Percentiles rank a stretch among this genome's conserved stretches.
Evolutionary conservation across 2,888 invertebrate genomes (phyloP).

Genomic region (Melanostoma mellinum): DNA sequence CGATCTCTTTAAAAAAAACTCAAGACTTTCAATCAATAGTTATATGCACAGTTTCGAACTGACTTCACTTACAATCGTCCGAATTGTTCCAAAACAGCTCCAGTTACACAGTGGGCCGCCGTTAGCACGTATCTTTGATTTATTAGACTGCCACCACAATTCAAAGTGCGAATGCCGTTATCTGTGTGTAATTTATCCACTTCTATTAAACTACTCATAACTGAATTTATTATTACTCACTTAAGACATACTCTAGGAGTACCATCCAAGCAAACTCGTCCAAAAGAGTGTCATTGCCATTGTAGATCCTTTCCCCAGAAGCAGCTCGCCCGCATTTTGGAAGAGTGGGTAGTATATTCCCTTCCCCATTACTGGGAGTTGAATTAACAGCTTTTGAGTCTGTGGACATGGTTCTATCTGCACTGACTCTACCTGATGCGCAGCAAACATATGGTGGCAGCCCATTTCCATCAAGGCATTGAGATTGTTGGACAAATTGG

Average conservation of each 20-base stretch:
- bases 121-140: constrained; percentile 85
- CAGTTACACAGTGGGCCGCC: constrained; percentile 86
- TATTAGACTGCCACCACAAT: constrained; percentile 90
- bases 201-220: too few species aligned
- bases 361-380: constrained; percentile 72
- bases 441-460: constrained; percentile 79
- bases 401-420: not conserved
- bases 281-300: constrained; percentile 84
- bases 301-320: constrained; percentile 84
- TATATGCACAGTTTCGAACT: not conserved
- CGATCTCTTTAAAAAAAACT: constrained; percentile 66
- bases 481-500: constrained; percentile 77
- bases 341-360: constrained; percentile 76
- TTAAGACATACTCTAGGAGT: constrained; percentile 85
- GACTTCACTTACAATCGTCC: constrained; percentile 83
- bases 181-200: constrained; percentile 36
- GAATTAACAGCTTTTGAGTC: constrained; percentile 4
- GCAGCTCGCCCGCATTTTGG: constrained; percentile 78
- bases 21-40: not conserved
- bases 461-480: constrained; percentile 77
- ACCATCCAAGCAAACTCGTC: constrained; percentile 88
- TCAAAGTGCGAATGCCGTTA: constrained; percentile 74
- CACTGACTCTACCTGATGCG: constrained; percentile 68
- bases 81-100: constrained; percentile 82
- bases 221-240: constrained; percentile 81